phyloP scores from a whole-genome alignment of 2,888 invertebrate genomes.

The Drosophila crucigera region DNA sequence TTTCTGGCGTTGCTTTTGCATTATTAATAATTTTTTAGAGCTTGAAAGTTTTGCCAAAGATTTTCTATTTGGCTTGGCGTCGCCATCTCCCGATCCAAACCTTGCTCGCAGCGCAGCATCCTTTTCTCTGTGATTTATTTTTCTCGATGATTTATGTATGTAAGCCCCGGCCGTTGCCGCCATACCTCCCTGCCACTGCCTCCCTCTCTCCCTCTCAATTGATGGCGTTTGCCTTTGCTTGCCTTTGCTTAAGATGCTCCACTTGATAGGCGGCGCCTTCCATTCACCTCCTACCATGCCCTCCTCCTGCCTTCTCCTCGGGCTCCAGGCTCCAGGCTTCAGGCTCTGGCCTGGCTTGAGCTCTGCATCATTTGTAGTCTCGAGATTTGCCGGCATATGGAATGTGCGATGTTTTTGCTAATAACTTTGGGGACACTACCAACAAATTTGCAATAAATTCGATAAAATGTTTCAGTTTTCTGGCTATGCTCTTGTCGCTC shows the following conservation, averaged over 20 bases:
- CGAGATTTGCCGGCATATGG: constrained; percentile 1
- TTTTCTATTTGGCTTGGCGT: constrained; percentile 62
- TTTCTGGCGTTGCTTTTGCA: constrained; percentile 55
- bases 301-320: too few species aligned
- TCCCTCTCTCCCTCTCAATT: background rate
- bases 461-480: constrained; percentile 45
- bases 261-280: constrained; percentile 54
- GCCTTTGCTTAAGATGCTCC: constrained; percentile 51
- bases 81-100: constrained; percentile 14
- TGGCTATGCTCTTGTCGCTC: background rate
- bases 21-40: constrained; percentile 77
- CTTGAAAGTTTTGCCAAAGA: constrained; percentile 70
- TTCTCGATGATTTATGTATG: constrained; percentile 71
- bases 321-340: background rate
- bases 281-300: background rate
- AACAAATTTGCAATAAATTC: constrained; percentile 8
- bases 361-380: background rate
- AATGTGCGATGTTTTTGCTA: constrained; percentile 30
- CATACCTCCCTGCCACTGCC: background rate
- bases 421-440: constrained; percentile 45
- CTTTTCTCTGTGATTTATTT: constrained; percentile 67
- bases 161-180: constrained; percentile 7
- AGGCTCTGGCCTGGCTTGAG: background rate
- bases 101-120: constrained; percentile 25
- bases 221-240: constrained; percentile 15